A percentile compares a stretch with the other conserved stretches of the same genome.
Conservation (phyloP, 2,797 vertebrate species). For the Mallotus villosus region DNA sequence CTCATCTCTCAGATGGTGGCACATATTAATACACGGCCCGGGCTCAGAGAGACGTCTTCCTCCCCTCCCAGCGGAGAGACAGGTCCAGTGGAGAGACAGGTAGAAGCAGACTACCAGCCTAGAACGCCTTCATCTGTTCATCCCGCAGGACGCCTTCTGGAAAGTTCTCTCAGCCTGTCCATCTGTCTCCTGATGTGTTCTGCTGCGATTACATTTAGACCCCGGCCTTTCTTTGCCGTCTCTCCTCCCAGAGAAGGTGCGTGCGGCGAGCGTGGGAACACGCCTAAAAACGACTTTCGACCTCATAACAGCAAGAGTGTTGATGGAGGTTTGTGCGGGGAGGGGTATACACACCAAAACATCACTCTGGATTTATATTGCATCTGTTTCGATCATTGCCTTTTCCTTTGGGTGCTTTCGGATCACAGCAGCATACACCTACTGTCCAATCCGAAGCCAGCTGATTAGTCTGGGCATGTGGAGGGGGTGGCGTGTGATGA, state of each 20-base stretch:
- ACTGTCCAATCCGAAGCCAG: neutral
- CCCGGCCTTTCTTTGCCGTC: constrained; percentile 26
- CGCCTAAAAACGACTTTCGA: neutral
- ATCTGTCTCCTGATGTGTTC: constrained; percentile 33
- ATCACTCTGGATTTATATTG: neutral
- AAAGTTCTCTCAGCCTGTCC: constrained; percentile 46
- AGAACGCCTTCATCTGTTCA: constrained; percentile 44
- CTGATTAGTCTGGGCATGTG: neutral
- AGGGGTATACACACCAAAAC: neutral
- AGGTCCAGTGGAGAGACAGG: constrained; percentile 30
- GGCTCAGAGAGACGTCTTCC: constrained; percentile 49
- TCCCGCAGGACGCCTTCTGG: constrained; percentile 35
- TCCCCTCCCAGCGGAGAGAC: constrained; percentile 41
- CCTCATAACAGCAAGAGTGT: neutral
- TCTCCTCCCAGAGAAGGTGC: constrained; percentile 34
- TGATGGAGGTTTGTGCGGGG: neutral
- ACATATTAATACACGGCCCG: constrained; percentile 52
- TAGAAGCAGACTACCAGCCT: constrained; percentile 43
- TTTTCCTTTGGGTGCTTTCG: neutral
- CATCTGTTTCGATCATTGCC: neutral
- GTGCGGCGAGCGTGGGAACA: constrained; percentile 3
- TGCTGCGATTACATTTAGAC: constrained; percentile 36
- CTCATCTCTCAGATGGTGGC: constrained; percentile 56
- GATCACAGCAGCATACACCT: neutral
- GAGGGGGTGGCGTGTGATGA: constrained; percentile 35